phyloP scores from a whole-genome alignment of 2,888 invertebrate genomes.

The Machimus atricapillus region DNA sequence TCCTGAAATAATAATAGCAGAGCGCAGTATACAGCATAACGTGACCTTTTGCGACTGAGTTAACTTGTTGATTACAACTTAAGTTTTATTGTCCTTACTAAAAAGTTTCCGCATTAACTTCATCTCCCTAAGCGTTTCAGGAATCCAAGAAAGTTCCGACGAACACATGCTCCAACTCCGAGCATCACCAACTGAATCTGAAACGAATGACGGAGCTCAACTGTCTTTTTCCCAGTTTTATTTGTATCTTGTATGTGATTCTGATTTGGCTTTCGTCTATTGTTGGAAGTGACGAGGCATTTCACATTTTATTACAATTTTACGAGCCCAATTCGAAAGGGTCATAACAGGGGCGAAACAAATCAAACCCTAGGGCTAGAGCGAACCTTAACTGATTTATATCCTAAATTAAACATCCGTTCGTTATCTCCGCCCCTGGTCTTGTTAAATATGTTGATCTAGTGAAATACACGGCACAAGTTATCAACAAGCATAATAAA shows the following conservation, averaged over 20 bases:
- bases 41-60: not conserved
- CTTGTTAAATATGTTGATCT: not conserved
- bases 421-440: not conserved
- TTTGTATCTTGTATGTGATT: not conserved
- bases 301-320: not conserved
- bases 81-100: not conserved
- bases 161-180: not conserved
- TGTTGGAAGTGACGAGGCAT: not conserved
- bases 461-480: not conserved
- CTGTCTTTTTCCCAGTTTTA: not conserved
- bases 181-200: not conserved
- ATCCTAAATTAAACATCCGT: not conserved
- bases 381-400: not conserved
- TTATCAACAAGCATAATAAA: not conserved
- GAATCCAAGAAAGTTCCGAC: not conserved
- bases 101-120: not conserved
- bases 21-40: not conserved
- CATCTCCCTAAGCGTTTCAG: not conserved
- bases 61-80: not conserved
- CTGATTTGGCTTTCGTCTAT: not conserved
- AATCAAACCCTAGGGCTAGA: not conserved
- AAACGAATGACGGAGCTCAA: not conserved
- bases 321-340: not conserved
- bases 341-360: not conserved
- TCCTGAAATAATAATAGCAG: not conserved